Evolutionary conservation across 2,113 vertebrate species (phyloP), one percentile per base, ranked within the genome.

Genomic region (Chelonoidis abingdonii): DNA sequence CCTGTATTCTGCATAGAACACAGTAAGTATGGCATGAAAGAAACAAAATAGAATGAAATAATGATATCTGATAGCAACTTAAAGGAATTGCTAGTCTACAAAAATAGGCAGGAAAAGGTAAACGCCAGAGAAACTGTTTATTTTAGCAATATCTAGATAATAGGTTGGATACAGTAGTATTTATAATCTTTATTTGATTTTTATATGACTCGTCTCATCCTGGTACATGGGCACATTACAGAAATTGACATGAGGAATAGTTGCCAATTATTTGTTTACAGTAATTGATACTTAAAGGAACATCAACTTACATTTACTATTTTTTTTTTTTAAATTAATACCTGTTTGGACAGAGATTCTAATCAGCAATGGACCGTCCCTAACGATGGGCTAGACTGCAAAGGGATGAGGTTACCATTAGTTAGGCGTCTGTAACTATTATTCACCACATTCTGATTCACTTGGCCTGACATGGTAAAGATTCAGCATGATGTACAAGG

Each of bases 11-110:
- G 8, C 24, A 27, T 25, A 53, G 35, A 41, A 25, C 7, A 24
- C 38, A 53, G 80, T 81, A 41, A 65, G 52, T 12, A 54, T 1
- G 4, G 57, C 35, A 72, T 38, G 19, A 85, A 81, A n/a, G n/a
- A 27, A 35, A 19, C 7, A 1, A 0, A 0, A 9, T 35, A 80
- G 57, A 62, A 44, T 0, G 0, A 1, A 12, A 59, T 29, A 38
- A 44, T 21, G 53, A 14, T 1, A 3, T 47, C 6, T 80, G 76
- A 85, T 47, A 27, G 44, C 54, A 35, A 47, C 16, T 19, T 31
- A 27, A 49, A 25, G 72, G n/a, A 41, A 11, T 44, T 76, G 38
- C 72, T 0, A 5, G 54, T 65, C 22, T 35, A 35, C 17, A 65
- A 89, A 50, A 84, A 47, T 16, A 47, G 83, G 14, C 27, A 25